Evolutionary conservation across 2,797 vertebrate species (phyloP), one percentile per base, ranked within the genome.

Genomic region (Macroramphosus scolopax): DNA sequence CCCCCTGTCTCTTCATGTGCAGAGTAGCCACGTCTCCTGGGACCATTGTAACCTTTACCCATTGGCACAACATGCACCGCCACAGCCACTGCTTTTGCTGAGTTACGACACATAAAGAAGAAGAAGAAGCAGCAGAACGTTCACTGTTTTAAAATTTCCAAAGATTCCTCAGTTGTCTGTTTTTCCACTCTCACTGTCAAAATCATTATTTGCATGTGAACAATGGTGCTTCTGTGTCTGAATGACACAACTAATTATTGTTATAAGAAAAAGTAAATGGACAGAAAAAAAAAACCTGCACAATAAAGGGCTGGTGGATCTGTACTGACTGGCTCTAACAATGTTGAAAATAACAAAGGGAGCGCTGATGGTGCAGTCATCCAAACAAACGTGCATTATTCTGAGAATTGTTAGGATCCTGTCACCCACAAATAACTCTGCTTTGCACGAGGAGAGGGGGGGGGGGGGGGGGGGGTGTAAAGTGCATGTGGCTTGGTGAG

Each of bases 361-460:
- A 72, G 67, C 53, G 80, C 82, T 88, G 86, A 81, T 83, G 75
- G 66, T 34, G 63, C 72, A 82, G 77, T 80, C 83, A 77, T 75
- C 75, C 75, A 78, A 80, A 89, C 85, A 88, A 83, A 86, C 30
- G 58, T 63, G 65, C 77, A 82, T 86, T 90, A 85, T 86, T 78
- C 75, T 56, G 65, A 60, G 63, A 76, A 84, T 85, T 85, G 79
- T 88, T 79, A 78, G 76, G 71, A 78, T 78, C 75, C 80, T 85
- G 81, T 87, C 82, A 83, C 78, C 69, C 80, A 74, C 81, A 85
- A 85, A 84, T 83, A 85, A 82, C 54, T 72, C 58, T 53, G 61
- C 68, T 63, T 52, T 61, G 55, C 65, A 77, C 43, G 42, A 52
- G 52, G 47, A 55, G 53, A 52, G 42, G 42, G 32, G 53, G 17